phyloP scores from a whole-genome alignment of 2,888 invertebrate species.

The Tanaodytes sp. region DNA sequence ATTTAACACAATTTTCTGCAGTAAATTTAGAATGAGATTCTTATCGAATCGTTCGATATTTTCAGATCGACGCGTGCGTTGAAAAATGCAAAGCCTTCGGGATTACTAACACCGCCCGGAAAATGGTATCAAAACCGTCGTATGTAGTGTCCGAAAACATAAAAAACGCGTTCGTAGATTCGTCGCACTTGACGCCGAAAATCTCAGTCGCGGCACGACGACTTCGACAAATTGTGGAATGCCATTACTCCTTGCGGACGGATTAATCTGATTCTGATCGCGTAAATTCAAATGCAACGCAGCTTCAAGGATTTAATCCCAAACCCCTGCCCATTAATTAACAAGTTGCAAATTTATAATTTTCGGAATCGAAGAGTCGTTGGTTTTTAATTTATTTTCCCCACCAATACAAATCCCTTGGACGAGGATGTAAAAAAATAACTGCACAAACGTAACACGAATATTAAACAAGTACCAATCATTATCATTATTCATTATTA shows the following conservation, averaged over 20 bases:
- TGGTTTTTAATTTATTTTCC: too few species aligned
- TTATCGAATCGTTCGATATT: too few species aligned
- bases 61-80: conserved; percentile 45
- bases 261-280: conserved; percentile 51
- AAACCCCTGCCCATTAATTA: not conserved
- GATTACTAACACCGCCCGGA: conserved; percentile 47
- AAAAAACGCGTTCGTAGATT: conserved; percentile 34
- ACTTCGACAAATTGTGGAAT: conserved; percentile 53
- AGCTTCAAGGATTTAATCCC: not conserved
- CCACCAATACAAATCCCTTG: too few species aligned
- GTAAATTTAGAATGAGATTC: too few species aligned
- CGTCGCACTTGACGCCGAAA: conserved; percentile 39
- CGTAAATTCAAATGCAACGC: conserved; percentile 41
- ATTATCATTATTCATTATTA: too few species aligned
- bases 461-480: too few species aligned
- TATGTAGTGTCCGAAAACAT: conserved; percentile 23
- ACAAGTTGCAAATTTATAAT: not conserved
- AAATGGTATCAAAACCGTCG: conserved; percentile 39
- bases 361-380: too few species aligned
- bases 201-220: conserved; percentile 46
- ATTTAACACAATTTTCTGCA: too few species aligned
- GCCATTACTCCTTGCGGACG: conserved; percentile 45
- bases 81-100: conserved; percentile 53
- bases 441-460: too few species aligned
- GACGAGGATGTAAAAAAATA: too few species aligned